Conservation (phyloP, 2,797 vertebrate species). For the Labroides dimidiatus region DNA sequence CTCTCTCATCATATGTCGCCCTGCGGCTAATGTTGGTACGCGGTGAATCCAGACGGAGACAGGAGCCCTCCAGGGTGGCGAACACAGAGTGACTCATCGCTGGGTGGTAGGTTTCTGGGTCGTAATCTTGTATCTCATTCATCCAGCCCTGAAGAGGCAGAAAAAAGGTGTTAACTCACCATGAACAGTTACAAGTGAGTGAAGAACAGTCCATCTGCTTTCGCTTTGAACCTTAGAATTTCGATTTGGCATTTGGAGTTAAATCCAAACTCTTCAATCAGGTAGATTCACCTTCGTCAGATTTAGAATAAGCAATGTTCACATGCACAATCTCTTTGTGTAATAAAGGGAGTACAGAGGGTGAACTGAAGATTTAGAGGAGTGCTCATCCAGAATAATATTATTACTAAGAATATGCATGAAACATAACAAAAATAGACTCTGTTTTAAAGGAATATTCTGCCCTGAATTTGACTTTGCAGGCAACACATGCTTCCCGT, state of each 20-base stretch:
- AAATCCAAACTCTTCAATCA: background rate
- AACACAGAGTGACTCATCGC: constrained; percentile 88
- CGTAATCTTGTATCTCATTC: constrained; percentile 87
- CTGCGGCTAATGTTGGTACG: constrained; percentile 84
- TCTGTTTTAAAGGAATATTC: background rate
- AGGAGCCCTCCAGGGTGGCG: constrained; percentile 85
- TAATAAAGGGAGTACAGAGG: background rate
- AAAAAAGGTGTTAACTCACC: background rate
- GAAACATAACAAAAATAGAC: background rate
- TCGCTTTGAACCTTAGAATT: background rate
- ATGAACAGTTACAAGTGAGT: background rate
- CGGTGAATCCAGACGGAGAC: constrained; percentile 87
- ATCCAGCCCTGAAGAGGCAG: constrained; percentile 90
- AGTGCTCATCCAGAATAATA: background rate
- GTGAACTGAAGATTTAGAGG: background rate
- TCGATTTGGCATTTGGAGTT: too few relatives aligned
- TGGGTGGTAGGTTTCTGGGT: constrained; percentile 87
- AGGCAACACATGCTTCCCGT: background rate
- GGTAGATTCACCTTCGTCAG: background rate
- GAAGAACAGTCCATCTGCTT: background rate
- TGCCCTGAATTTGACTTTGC: background rate
- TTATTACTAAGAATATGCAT: background rate
- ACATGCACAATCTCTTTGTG: background rate
- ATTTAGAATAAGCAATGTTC: background rate
- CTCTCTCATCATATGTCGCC: constrained; percentile 85